Base-by-base conservation (phyloP, 2,113 vertebrate genomes). In the Toxostoma redivivum region DNA sequence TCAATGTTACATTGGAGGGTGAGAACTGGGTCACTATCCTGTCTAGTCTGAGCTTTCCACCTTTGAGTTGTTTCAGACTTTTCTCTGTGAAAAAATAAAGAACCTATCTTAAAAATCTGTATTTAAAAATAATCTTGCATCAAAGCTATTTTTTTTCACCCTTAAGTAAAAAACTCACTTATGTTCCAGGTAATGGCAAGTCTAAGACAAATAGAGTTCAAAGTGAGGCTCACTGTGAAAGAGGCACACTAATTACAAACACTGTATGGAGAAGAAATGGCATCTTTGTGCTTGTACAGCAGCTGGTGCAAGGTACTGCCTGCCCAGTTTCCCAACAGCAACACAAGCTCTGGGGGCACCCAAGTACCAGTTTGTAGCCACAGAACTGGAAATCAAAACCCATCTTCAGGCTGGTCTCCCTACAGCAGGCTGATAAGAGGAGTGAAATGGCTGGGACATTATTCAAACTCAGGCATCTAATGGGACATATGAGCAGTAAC, bases 91-190 rank as follows among this genome's bases (percentile, higher is more conserved):
- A 85, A 95, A 94, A 91, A 51, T 25, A 74, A 71, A 70, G 35
- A 94, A 57, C 6, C 4, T 42, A 80, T 35, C 42, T 69, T 35
- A 61, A 92, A 92, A 81, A 78, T 42, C 27, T 35, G 18, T 62
- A 20, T 48, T 84, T 31, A 37, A 33, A 35, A 61, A 35, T 44
- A 35, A 9, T 17, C 48, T 54, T 66, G 47, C 38, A 40, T 44
- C 38, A 86, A 92, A 93, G 56, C 20, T 62, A 35, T 33, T 90
- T 92, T 82, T 84, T 74, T 81, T 88, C 47, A 66, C 35, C 28
- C 60, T 67, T 93, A 79, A 94, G 67, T 81, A 93, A 91, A 91
- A 70, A 93, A 82, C 44, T 80, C 42, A 33, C 60, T 86, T 95
- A 66, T 6, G 22, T 81, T 57, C 31, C 60, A 86, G 47, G 57